A percentile compares a stretch with the other conserved stretches of the same genome.
phyloP scores from a whole-genome alignment of 2,797 vertebrate species.

The Sebastiscus albofasciatus region DNA sequence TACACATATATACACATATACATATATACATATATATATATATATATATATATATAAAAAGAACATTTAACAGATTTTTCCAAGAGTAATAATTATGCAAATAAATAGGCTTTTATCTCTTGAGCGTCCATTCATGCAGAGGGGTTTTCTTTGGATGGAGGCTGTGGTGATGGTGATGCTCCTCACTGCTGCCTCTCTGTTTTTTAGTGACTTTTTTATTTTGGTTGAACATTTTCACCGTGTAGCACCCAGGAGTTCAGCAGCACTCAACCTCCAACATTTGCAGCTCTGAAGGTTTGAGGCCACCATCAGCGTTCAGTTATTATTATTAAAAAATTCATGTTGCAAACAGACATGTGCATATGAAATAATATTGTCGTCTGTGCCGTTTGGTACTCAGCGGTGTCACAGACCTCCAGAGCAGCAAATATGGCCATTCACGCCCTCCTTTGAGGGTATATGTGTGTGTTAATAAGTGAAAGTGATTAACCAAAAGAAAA shows the following conservation, averaged over 20 bases:
- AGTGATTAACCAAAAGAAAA: constrained; percentile 28
- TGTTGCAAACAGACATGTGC: not conserved
- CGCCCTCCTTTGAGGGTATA: constrained; percentile 5
- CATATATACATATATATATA: constrained; percentile 30
- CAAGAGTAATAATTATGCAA: constrained; percentile 44
- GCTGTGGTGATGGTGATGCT: not conserved
- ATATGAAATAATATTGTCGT: not conserved
- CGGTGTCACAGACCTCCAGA: constrained; percentile 11
- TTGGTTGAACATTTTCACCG: constrained; percentile 30
- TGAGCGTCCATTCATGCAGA: constrained; percentile 55
- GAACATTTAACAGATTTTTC: constrained; percentile 26
- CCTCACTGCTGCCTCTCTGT: not conserved
- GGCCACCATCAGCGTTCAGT: not conserved
- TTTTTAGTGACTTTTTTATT: constrained; percentile 22
- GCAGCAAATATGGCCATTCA: constrained; percentile 34
- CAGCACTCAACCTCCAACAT: constrained; percentile 9
- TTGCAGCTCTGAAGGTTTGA: constrained; percentile 21
- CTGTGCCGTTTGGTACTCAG: not conserved
- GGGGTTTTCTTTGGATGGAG: constrained; percentile 36
- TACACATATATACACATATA: no score
- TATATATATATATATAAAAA: not conserved
- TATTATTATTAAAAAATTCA: not conserved
- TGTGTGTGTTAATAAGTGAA: constrained; percentile 15
- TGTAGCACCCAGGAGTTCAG: constrained; percentile 26
- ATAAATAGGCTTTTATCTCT: constrained; percentile 66